phyloP scores from a whole-genome alignment of 2,113 vertebrate species.

The Labrus mixtus region DNA sequence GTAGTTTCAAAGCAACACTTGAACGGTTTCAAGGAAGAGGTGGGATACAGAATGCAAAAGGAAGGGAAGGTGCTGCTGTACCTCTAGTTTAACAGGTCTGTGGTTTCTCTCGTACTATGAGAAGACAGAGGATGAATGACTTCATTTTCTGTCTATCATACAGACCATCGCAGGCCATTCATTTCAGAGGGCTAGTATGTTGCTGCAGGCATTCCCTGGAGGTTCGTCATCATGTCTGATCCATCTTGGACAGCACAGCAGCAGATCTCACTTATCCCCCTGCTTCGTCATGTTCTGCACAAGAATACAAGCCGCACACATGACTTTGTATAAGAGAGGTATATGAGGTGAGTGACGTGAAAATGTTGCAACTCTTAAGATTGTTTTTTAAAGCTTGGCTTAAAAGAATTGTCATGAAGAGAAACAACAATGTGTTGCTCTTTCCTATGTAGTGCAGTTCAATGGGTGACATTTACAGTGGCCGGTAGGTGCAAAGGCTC shows the following conservation, averaged over 20 bases:
- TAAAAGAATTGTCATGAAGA: too few species aligned
- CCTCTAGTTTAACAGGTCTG: conserved; percentile 28
- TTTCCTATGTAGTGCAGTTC: too few species aligned
- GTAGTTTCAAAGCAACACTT: neutral
- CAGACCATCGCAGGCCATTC: conserved; percentile 41
- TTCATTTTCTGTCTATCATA: conserved; percentile 50
- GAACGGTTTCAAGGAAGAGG: too few species aligned
- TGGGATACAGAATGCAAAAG: neutral
- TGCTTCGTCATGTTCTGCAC: conserved; percentile 4
- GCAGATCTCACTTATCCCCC: conserved; percentile 17
- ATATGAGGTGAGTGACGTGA: neutral
- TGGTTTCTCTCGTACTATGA: conserved; percentile 24
- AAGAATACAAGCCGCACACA: conserved; percentile 1
- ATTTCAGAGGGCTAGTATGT: conserved; percentile 66
- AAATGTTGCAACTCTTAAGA: neutral
- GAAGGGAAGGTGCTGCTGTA: neutral
- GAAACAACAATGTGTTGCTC: too few species aligned
- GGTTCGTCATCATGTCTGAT: conserved; percentile 46
- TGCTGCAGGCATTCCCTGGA: conserved; percentile 57
- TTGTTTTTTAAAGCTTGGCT: too few species aligned
- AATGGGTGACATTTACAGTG: too few species aligned
- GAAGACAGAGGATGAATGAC: conserved; percentile 25
- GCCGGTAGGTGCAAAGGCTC: too few species aligned
- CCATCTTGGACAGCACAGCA: conserved; percentile 26
- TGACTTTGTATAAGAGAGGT: neutral